These are phyloP conservation scores for Neolamprologus cancellatus DNA, from an alignment of 2,113 vertebrate species.

Conservation along the genomic window DNA sequence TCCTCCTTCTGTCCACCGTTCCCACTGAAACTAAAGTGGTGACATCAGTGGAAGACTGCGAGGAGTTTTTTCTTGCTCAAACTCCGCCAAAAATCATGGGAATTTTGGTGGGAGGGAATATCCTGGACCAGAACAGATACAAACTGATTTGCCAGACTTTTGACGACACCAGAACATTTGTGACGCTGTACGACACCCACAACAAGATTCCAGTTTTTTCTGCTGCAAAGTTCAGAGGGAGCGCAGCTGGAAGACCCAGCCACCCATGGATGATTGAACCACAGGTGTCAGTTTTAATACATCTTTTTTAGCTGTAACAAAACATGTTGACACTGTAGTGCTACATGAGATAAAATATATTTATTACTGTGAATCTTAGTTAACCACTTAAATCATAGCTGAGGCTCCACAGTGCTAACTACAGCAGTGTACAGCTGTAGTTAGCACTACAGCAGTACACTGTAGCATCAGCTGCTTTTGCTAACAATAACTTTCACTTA, in stretches of 20 bases:
- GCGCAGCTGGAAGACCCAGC: rapidly evolving
- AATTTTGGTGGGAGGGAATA: not conserved
- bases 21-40: not conserved
- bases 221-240: not conserved
- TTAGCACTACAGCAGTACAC: not conserved
- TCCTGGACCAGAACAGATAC: not conserved
- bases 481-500: not conserved
- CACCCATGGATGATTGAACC: not conserved
- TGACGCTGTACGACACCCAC: not conserved
- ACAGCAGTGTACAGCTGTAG: too few relatives aligned
- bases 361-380: not conserved
- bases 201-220: not conserved
- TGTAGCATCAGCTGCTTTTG: not conserved
- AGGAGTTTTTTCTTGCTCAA: not conserved
- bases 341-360: not conserved
- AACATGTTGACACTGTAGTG: not conserved
- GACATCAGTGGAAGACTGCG: not conserved
- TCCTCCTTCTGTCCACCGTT: not conserved
- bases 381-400: not conserved
- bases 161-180: not conserved
- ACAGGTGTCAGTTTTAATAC: not conserved
- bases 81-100: not conserved
- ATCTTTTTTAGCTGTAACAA: not conserved
- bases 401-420: not conserved
- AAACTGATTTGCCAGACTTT: not conserved